These are phyloP conservation scores for Hirtodrosophila cameraria DNA, from an alignment of 2,888 invertebrate genomes.

Conservation along the genomic window DNA sequence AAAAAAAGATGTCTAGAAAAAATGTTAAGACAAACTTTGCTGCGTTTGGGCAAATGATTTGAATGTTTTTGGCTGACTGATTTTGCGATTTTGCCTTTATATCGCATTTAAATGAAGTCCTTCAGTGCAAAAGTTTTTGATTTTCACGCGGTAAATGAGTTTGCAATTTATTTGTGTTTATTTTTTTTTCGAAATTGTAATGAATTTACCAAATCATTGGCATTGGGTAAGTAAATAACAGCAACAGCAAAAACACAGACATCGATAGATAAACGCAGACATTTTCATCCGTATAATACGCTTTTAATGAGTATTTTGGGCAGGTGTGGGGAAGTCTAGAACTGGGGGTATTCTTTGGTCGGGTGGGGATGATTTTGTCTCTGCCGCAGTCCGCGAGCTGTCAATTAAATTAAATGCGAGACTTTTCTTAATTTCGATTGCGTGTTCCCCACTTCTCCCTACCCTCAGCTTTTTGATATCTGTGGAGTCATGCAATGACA, in stretches of 20 bases:
- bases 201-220: conserved; percentile 73
- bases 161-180: conserved; percentile 73
- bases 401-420: conserved; percentile 82
- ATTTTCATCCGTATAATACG: conserved; percentile 60
- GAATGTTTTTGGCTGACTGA: conserved; percentile 62
- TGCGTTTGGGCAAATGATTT: conserved; percentile 24
- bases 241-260: neutral
- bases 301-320: conserved; percentile 67
- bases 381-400: conserved; percentile 58
- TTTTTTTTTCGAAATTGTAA: conserved; percentile 57
- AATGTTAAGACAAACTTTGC: conserved; percentile 64
- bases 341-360: neutral
- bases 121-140: conserved; percentile 35
- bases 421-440: conserved; percentile 76
- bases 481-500: conserved; percentile 81
- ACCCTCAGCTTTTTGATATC: conserved; percentile 9
- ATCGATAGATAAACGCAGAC: conserved; percentile 50
- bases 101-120: conserved; percentile 66
- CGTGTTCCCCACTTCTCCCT: conserved; percentile 26
- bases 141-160: conserved; percentile 76
- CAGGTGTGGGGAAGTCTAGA: conserved; percentile 10
- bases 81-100: conserved; percentile 47
- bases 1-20: conserved; percentile 34
- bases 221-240: conserved; percentile 25
- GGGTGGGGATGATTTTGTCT: conserved; percentile 22